A percentile compares a stretch with the other conserved stretches of the same genome.
These are phyloP conservation scores for Nipponacmea schrenckii DNA, from an alignment of 2,888 invertebrate species.

Conservation along the genomic window DNA sequence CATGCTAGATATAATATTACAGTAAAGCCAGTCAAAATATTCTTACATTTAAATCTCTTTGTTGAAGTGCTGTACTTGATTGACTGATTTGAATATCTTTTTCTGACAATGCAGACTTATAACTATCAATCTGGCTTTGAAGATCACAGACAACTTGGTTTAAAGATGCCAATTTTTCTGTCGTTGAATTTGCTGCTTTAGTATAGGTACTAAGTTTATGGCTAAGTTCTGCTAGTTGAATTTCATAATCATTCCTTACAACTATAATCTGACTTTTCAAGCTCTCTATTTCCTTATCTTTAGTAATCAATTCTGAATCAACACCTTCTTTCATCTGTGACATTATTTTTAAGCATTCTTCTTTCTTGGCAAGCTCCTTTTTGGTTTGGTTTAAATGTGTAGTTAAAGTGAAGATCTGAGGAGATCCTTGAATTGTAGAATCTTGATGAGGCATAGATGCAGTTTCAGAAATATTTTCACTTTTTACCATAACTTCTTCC, in stretches of 20 bases:
- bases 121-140: background rate
- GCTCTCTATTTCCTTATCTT: conserved; percentile 19
- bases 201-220: background rate
- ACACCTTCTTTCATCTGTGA: too few relatives aligned
- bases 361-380: too few relatives aligned
- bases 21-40: background rate
- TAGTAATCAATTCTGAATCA: background rate
- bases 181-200: background rate
- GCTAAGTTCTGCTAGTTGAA: conserved; percentile 10
- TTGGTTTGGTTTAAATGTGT: too few relatives aligned
- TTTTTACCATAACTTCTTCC: background rate
- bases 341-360: too few relatives aligned
- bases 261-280: conserved; percentile 19
- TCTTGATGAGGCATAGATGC: background rate
- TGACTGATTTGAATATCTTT: background rate
- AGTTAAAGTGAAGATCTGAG: too few relatives aligned
- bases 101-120: background rate
- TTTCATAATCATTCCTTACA: conserved; percentile 27
- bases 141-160: background rate
- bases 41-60: background rate
- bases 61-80: background rate
- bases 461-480: background rate
- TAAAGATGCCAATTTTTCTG: background rate
- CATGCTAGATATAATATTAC: too few relatives aligned
- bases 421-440: background rate